Evolutionary conservation across 2,888 invertebrate genomes (phyloP).

Genomic region (Acleris cristana): DNA sequence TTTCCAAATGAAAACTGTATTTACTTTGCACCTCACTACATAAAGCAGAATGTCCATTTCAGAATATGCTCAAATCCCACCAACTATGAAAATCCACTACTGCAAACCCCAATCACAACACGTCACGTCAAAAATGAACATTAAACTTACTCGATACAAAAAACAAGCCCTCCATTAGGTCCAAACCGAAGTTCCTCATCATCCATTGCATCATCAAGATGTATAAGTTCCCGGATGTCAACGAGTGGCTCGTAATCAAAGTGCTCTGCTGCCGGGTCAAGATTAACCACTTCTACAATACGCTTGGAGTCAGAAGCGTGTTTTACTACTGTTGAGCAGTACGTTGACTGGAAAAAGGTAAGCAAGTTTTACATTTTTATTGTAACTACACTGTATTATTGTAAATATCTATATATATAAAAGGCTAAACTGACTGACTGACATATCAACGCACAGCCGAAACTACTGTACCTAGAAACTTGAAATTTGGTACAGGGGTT

Average conservation of each 20-base stretch:
- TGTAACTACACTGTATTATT: neutral
- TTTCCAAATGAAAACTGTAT: too few species aligned
- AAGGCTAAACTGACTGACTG: too few species aligned
- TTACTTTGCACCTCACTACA: too few species aligned
- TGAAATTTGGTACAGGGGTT: too few species aligned
- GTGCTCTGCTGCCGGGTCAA: conserved; percentile 99
- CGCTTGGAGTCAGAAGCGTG: conserved; percentile 91
- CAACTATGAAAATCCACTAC: too few species aligned
- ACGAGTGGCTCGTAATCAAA: conserved; percentile 95
- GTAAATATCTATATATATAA: too few species aligned
- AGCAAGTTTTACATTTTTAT: conserved; percentile 2
- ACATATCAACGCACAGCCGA: too few species aligned
- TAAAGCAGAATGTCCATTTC: too few species aligned
- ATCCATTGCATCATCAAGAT: conserved; percentile 98
- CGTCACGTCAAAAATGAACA: neutral
- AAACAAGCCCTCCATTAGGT: conserved; percentile 98
- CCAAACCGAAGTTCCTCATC: conserved; percentile 96
- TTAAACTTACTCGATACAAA: conserved; percentile 93
- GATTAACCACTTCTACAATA: conserved; percentile 93
- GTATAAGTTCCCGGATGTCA: conserved; percentile 95
- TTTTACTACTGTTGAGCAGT: conserved; percentile 93
- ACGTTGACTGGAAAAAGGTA: conserved; percentile 90
- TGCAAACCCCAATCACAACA: too few species aligned
- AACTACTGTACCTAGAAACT: too few species aligned
- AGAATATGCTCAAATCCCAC: too few species aligned